phyloP scores from a whole-genome alignment of 2,797 vertebrate species.

The Typhlichthys eigenmanni region DNA sequence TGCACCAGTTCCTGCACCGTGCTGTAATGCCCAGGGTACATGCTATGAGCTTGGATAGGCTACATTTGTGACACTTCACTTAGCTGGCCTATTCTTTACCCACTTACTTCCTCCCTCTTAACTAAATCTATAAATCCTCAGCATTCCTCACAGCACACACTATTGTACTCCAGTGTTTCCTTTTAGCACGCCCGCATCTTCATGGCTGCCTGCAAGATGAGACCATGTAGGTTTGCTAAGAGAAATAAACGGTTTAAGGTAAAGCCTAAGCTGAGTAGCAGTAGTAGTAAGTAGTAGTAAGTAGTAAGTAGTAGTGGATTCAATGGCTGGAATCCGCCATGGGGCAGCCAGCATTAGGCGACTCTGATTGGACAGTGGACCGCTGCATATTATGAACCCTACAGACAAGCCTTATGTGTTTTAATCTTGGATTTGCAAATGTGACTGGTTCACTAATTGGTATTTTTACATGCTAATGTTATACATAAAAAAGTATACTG shows the following conservation, averaged over 20 bases:
- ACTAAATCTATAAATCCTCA: slow-evolving; percentile 32
- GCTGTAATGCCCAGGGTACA: slow-evolving; percentile 6
- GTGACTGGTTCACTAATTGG: no score
- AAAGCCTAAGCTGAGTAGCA: slow-evolving; percentile 30
- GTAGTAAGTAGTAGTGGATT: slow-evolving; percentile 24
- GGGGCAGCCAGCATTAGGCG: no score
- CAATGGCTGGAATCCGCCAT: no score
- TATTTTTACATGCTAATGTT: no score
- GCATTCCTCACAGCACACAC: slow-evolving; percentile 31
- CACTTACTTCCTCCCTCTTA: slow-evolving; percentile 13
- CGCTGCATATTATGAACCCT: no score
- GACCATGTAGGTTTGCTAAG: slow-evolving; percentile 32
- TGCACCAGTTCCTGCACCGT: slow-evolving; percentile 8
- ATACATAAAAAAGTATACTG: no score
- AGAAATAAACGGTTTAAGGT: slow-evolving; percentile 40
- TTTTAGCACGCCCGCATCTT: slow-evolving; percentile 27
- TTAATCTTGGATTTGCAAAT: no score
- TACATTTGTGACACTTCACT: slow-evolving; percentile 8
- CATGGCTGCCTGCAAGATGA: slow-evolving; percentile 30
- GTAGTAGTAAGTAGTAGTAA: no score
- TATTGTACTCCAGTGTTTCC: slow-evolving; percentile 43
- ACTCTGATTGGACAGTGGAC: no score
- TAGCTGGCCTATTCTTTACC: slow-evolving; percentile 34
- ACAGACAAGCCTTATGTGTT: no score
- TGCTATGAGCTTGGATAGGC: slow-evolving; percentile 5